Percentiles rank a stretch among this genome's conserved stretches.
Evolutionary conservation across 30 jellyfish, hydroid and myxozoan genomes (phyloP).

Genomic region (Pelagia noctiluca): DNA sequence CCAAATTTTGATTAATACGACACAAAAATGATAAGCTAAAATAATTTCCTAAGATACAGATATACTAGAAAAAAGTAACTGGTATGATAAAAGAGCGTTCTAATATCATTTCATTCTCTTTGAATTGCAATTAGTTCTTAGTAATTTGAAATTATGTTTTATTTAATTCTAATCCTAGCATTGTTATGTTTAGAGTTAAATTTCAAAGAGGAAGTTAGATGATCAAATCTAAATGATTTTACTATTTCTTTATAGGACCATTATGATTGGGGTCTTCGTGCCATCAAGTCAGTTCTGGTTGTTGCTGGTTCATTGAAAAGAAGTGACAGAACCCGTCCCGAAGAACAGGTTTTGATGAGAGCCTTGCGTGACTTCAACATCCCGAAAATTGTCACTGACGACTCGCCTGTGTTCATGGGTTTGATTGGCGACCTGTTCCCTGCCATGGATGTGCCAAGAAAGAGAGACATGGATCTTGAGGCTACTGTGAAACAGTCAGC

Average conservation of each 20-base stretch:
- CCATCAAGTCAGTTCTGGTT: conserved; percentile 95
- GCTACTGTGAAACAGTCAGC: conserved; percentile 90
- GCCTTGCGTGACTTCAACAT: conserved; percentile 97
- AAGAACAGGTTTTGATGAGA: conserved; percentile 96
- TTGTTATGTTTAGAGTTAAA: too few relatives aligned
- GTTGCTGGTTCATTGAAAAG: conserved; percentile 97
- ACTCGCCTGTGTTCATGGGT: conserved; percentile 96
- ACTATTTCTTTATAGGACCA: conserved; percentile 73
- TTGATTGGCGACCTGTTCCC: conserved; percentile 95
- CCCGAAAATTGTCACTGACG: conserved; percentile 98
- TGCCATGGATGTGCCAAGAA: conserved; percentile 97
- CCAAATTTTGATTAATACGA: too few relatives aligned
- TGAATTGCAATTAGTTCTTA: too few relatives aligned
- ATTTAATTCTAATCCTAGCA: too few relatives aligned
- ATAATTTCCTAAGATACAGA: too few relatives aligned
- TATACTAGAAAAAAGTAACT: too few relatives aligned
- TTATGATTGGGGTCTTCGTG: conserved; percentile 99
- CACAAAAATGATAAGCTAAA: too few relatives aligned
- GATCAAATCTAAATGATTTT: too few relatives aligned
- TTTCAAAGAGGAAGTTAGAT: too few relatives aligned
- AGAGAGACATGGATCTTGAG: conserved; percentile 89
- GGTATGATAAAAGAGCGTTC: too few relatives aligned
- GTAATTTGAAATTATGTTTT: too few relatives aligned
- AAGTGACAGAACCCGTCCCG: conserved; percentile 92
- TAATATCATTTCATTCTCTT: too few relatives aligned